Conservation (phyloP, 2,797 vertebrate species). For the Neosilurus mollespiculum region DNA sequence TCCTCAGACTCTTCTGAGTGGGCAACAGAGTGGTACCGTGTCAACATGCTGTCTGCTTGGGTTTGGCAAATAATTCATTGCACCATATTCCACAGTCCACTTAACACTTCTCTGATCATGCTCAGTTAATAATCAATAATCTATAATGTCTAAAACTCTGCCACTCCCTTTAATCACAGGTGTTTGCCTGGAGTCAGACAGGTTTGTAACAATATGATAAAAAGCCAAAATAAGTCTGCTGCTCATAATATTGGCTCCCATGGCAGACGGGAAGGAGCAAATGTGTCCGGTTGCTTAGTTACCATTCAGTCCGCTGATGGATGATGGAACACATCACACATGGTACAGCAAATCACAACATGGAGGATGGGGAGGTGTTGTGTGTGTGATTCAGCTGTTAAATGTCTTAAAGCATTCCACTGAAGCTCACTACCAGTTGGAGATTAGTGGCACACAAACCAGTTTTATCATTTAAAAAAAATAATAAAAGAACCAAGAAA, state of each 20-base stretch:
- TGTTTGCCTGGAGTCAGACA: conserved; percentile 3
- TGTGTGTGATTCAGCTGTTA: conserved; percentile 30
- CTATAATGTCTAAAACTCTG: too few species aligned
- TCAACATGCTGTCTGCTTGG: conserved; percentile 8
- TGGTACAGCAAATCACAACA: conserved; percentile 53
- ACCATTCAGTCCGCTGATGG: conserved; percentile 35
- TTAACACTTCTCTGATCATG: background rate
- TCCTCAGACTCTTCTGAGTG: conserved; percentile 8
- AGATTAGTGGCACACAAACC: conserved; percentile 76
- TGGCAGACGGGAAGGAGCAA: conserved; percentile 34
- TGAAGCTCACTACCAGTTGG: conserved; percentile 65
- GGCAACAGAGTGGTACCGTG: conserved; percentile 32
- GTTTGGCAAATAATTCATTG: conserved; percentile 17
- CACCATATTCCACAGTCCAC: conserved; percentile 2
- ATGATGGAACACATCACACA: conserved; percentile 52
- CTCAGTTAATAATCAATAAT: conserved; percentile 21
- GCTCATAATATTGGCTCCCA: conserved; percentile 42
- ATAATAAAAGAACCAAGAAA: conserved; percentile 70
- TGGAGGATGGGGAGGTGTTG: conserved; percentile 29
- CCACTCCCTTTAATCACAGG: conserved; percentile 18
- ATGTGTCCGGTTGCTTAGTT: conserved; percentile 42
- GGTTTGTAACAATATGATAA: conserved; percentile 27
- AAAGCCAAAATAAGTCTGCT: conserved; percentile 30
- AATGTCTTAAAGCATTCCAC: conserved; percentile 26
- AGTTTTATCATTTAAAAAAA: conserved; percentile 63